Evolutionary conservation across 1,140 invertebrate species (phyloP).

Genomic region (Nasonia longicornis): DNA sequence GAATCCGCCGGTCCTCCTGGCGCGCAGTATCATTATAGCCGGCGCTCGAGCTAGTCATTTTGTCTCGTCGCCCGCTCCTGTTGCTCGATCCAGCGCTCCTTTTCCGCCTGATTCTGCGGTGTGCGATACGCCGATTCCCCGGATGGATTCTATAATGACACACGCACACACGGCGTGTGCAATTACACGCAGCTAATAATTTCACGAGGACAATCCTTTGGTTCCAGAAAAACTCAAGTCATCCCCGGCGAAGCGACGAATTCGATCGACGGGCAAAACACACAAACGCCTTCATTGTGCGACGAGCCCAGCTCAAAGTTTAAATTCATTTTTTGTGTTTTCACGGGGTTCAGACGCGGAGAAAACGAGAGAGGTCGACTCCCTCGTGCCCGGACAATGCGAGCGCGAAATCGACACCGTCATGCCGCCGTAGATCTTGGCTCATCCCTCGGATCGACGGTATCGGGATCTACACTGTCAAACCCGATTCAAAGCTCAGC

Average conservation of each 20-base stretch:
- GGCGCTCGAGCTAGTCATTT: constrained; percentile 42
- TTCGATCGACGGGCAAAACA: not conserved
- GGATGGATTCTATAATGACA: constrained; percentile 23
- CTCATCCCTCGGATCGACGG: constrained; percentile 55
- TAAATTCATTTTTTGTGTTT: constrained; percentile 16
- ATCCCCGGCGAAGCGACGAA: not conserved
- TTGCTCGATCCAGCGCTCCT: not conserved
- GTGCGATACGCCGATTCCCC: constrained; percentile 5
- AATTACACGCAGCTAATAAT: too few relatives aligned
- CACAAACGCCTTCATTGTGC: not conserved
- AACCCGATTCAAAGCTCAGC: constrained; percentile 55
- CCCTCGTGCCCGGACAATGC: constrained; percentile 50
- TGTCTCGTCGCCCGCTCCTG: constrained; percentile 25
- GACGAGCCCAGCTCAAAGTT: not conserved
- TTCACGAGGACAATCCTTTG: not conserved
- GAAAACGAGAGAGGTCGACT: not conserved
- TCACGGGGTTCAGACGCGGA: constrained; percentile 19
- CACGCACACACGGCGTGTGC: too few relatives aligned
- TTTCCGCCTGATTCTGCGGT: constrained; percentile 18
- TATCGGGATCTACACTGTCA: constrained; percentile 62
- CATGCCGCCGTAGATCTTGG: constrained; percentile 56
- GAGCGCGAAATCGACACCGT: constrained; percentile 60
- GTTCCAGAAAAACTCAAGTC: not conserved
- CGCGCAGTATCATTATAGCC: constrained; percentile 30
- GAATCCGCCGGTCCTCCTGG: constrained; percentile 9